These are phyloP conservation scores for Cavia porcellus DNA, from an alignment of 2,113 vertebrate species.

Conservation along the genomic window DNA sequence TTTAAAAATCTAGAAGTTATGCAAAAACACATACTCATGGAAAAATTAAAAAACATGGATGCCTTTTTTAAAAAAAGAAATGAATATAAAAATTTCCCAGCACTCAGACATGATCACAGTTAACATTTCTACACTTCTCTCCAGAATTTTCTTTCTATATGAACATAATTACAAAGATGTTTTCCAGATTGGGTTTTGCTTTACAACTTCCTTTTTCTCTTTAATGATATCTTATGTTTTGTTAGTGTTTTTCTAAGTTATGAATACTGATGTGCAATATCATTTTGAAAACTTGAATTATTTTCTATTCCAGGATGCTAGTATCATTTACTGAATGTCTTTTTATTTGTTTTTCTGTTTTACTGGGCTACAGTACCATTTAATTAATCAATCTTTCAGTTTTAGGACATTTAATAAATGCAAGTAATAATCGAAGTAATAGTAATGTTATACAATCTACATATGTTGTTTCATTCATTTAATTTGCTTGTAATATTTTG, in stretches of 20 bases:
- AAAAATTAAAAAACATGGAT: constrained; percentile 43
- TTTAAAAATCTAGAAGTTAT: constrained; percentile 49
- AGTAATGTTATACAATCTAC: background rate
- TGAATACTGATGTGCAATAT: background rate
- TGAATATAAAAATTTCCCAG: background rate
- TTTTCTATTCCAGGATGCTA: background rate
- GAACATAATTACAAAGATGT: constrained; percentile 24
- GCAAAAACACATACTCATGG: background rate
- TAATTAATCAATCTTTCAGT: background rate
- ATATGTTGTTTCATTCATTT: constrained; percentile 29
- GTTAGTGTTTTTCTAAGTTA: background rate
- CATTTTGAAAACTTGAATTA: constrained; percentile 27
- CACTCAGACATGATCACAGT: background rate
- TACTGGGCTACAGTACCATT: background rate
- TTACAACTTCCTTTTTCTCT: background rate
- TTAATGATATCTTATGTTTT: constrained; percentile 29
- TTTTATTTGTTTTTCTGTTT: background rate
- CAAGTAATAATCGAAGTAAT: background rate
- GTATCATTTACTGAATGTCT: background rate
- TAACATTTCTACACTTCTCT: constrained; percentile 2
- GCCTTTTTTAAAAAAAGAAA: background rate
- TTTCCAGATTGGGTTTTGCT: background rate
- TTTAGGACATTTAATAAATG: background rate
- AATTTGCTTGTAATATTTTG: constrained; percentile 42
- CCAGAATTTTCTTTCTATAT: background rate